Base-by-base conservation (phyloP, 2,888 invertebrate genomes). In the Desoria tigrina region DNA sequence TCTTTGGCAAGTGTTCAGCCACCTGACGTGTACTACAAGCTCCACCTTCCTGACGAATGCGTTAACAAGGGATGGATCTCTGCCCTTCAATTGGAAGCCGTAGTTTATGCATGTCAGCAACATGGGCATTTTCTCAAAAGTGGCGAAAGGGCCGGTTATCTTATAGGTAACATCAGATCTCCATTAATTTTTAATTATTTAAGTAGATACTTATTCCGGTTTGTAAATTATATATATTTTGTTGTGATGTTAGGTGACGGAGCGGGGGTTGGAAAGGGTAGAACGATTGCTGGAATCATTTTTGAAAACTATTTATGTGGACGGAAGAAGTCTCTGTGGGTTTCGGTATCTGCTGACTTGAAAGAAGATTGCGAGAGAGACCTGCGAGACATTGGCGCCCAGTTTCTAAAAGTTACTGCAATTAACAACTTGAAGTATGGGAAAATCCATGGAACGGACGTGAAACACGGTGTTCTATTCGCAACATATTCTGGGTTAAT, bases 301-400 rank as follows among this genome's bases (percentile, higher is more conserved):
- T 95, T 87, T 82, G 99, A 99, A 83, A 99, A 99, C 82, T 97
- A 94, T 80, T 80, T 94, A 73, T 88, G 90, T 79, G 94, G 96
- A 0, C 85, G 96, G 58, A 96, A 96, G 81, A 88, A 94, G 74
- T 91, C 98, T n/a, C 86, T 99, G 71, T 99, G 99, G 98, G 89
- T 98, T 71, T 97, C 97, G 28, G 99, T 99, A 0, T 97, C 97
- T 42, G 96, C 96, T 82, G 99, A 99, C 83, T 86, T 99, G 75
- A 94, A 93, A 82, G 97, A 95, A 80, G 99, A 99, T 83, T 94
- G 98, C 0, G 96, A 97, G 81, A 83, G 99, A 50, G 99, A 99
- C 84, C 84, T 99, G 67, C 82, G 86, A 69, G 99, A 99, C 80
- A 97, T 99, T 78, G 98, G 98, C 45, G 96, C 98, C 2, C 80